phyloP scores from a whole-genome alignment of 2,113 vertebrate species.

The Hucho hucho region DNA sequence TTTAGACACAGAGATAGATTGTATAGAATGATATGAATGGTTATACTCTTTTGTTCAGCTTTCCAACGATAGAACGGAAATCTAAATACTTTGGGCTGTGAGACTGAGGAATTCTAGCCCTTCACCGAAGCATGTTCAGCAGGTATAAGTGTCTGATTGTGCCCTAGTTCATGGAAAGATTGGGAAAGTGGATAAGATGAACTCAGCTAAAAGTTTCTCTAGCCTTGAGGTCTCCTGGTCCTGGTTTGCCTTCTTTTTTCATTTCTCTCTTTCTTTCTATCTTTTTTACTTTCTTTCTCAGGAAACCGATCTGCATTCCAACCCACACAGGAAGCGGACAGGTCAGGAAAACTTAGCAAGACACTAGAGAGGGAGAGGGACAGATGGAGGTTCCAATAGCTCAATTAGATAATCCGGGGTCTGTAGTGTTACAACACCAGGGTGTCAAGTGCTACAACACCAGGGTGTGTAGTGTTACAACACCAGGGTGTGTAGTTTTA shows the following conservation, averaged over 20 bases:
- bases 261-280: conserved; percentile 23
- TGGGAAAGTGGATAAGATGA: conserved; percentile 6
- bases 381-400: neutral
- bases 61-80: too few relatives aligned
- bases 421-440: too few relatives aligned
- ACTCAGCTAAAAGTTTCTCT: conserved; percentile 41
- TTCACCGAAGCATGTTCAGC: neutral
- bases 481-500: too few relatives aligned
- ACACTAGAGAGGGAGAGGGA: neutral
- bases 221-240: conserved; percentile 13
- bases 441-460: too few relatives aligned
- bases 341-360: conserved; percentile 8
- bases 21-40: neutral
- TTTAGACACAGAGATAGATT: neutral
- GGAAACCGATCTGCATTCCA: conserved; percentile 41
- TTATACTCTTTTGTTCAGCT: neutral
- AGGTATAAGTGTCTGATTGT: neutral
- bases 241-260: conserved; percentile 22
- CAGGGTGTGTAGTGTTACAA: too few relatives aligned
- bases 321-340: conserved; percentile 20
- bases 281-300: conserved; percentile 14
- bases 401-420: too few relatives aligned
- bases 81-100: too few relatives aligned
- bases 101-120: neutral
- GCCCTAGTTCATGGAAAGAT: neutral